Percentiles rank a stretch among this genome's conserved stretches.
These are phyloP conservation scores for Trissonchulus sp. DNA, from an alignment of 2,888 invertebrate genomes.

Conservation along the genomic window DNA sequence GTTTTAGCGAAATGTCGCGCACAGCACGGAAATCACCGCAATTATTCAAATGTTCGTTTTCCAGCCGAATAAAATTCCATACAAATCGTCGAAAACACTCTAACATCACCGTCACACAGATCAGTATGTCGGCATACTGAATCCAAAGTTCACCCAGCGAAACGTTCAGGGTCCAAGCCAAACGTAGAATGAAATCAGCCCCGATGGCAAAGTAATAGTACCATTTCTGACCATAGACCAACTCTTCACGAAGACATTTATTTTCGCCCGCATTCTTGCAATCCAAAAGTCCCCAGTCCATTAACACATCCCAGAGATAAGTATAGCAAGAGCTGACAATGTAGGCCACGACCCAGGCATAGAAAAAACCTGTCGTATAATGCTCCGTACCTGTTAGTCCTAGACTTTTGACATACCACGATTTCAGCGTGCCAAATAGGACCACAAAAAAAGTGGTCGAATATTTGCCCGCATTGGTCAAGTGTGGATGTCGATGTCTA, in stretches of 20 bases:
- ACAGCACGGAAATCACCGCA: constrained; percentile 93
- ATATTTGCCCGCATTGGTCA: constrained; percentile 96
- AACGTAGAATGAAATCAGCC: constrained; percentile 85
- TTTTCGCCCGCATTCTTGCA: constrained; percentile 63
- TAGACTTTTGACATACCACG: constrained; percentile 39
- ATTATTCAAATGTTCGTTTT: constrained; percentile 98
- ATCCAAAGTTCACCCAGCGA: constrained; percentile 25
- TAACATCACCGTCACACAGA: constrained; percentile 45
- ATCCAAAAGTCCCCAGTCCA: constrained; percentile 92
- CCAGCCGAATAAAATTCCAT: constrained; percentile 98
- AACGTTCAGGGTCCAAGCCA: constrained; percentile 67
- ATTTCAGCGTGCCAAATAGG: constrained; percentile 60
- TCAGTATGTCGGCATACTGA: constrained; percentile 36
- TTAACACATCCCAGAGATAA: constrained; percentile 94
- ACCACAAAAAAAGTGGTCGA: constrained; percentile 93
- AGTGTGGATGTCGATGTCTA: constrained; percentile 76
- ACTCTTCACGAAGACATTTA: constrained; percentile 57
- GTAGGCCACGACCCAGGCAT: constrained; percentile 70
- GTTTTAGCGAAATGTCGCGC: constrained; percentile 86
- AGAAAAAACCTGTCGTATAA: constrained; percentile 43
- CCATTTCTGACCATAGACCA: constrained; percentile 46
- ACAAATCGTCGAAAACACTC: constrained; percentile 67
- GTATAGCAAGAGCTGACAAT: constrained; percentile 85
- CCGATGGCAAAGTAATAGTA: constrained; percentile 94
- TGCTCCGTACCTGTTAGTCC: too few species aligned